A percentile compares a stretch with the other conserved stretches of the same genome.
Evolutionary conservation across 2,113 vertebrate genomes (phyloP).

Genomic region (Galemys pyrenaicus): DNA sequence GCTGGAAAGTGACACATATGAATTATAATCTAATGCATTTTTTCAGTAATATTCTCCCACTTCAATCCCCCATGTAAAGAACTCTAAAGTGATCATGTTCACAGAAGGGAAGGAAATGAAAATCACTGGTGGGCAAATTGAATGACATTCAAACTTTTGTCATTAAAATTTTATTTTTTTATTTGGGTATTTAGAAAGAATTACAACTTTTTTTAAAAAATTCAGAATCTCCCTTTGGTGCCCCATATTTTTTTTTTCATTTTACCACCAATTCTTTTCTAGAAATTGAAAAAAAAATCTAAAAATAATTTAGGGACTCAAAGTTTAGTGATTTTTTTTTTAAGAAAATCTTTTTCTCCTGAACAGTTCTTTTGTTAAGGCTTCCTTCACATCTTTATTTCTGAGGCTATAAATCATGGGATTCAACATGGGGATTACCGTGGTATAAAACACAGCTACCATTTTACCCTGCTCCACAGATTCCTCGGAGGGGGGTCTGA

Average conservation of each 20-base stretch:
- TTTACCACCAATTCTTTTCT: not conserved
- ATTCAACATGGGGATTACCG: constrained; percentile 74
- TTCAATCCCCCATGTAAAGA: not conserved
- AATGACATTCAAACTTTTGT: not conserved
- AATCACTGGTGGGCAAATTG: not conserved
- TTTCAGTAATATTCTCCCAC: too few relatives aligned
- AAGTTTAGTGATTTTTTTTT: not conserved
- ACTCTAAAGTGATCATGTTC: not conserved
- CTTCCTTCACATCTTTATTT: constrained; percentile 74
- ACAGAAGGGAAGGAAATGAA: not conserved
- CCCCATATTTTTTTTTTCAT: not conserved
- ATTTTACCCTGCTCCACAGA: constrained; percentile 66
- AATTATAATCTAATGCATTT: not conserved
- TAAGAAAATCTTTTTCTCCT: not conserved
- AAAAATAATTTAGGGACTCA: not conserved
- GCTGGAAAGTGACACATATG: not conserved
- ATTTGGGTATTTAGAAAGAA: not conserved
- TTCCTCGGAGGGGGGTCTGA: constrained; percentile 49
- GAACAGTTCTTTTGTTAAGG: constrained; percentile 30
- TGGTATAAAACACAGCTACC: constrained; percentile 72
- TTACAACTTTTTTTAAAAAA: not conserved
- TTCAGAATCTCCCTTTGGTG: fast-evolving
- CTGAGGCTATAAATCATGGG: constrained; percentile 73
- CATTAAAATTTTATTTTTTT: not conserved
- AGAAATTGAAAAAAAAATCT: not conserved